Evolutionary conservation across 2,797 vertebrate species (phyloP), one percentile per base, ranked within the genome.

Genomic region (Muscicapa striata): DNA sequence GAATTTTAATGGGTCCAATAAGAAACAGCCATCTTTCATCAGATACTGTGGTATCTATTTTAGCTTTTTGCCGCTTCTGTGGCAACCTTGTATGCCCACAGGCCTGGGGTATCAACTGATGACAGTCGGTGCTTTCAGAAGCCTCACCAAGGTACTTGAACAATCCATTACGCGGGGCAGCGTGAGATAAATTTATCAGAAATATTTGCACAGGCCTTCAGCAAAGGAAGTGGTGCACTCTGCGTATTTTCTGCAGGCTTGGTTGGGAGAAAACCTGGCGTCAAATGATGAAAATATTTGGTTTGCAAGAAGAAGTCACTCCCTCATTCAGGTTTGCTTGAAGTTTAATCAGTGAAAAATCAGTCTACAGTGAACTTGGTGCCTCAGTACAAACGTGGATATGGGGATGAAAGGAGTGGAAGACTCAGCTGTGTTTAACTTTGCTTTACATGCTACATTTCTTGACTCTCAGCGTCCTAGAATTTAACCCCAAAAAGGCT

Each of bases 1-100:
- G 96, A 97, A 97, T 97, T 97, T 97, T 97, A 97, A 97, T 97
- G 94, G 94, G 54, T 83, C 11, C 0, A 51, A 94, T 96, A 97
- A 95, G 81, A 93, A 30, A 84, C 3, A 1, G 26, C 15, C 84
- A 89, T 92, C 93, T 96, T 95, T 97, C 94, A 82, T 96, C 95
- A 95, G 94, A 97, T 81, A 78, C 89, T 74, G 64, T 54, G 14
- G 26, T 92, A 87, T 95, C 96, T 96, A 79, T 95, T 96, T 93
- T 93, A 97, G 79, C 46, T 89, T 91, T 96, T 77, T 89, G 32
- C 72, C 82, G 90, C 90, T 94, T 95, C 88, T 93, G 78, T 72
- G 72, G 38, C 70, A 82, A 88, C 59, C 36, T 58, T 76, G 69
- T 91, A 90, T 10, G 41, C 57, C 92, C 70, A 83, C 49, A 82